Conservation (phyloP, 2,888 invertebrate genomes). For the Drosophila sordidula region DNA sequence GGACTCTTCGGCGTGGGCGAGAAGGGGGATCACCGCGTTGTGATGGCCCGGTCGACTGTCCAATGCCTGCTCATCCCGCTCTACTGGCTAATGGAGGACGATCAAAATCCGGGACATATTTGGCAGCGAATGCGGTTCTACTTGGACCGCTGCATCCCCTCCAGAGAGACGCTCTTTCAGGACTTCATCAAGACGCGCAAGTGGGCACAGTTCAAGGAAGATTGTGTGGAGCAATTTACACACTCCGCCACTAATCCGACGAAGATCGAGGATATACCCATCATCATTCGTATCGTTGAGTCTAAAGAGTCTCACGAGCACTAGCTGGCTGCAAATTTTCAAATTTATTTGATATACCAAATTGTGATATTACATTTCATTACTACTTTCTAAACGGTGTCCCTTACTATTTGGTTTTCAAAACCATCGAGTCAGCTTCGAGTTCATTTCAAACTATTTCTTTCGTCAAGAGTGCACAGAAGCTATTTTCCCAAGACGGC, state of each 20-base stretch:
- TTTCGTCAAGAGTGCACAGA: too few relatives aligned
- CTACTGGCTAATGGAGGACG: constrained; percentile 88
- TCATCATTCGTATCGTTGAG: constrained; percentile 83
- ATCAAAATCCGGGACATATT: constrained; percentile 84
- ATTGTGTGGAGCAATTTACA: constrained; percentile 63
- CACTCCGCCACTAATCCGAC: constrained; percentile 71
- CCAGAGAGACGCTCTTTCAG: constrained; percentile 76
- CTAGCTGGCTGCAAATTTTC: not conserved
- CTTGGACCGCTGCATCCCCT: constrained; percentile 82
- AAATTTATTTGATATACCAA: not conserved
- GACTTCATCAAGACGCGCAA: constrained; percentile 80
- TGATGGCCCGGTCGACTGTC: constrained; percentile 88
- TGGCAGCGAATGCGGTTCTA: constrained; percentile 83
- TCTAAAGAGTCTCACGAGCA: constrained; percentile 20
- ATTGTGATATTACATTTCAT: not conserved
- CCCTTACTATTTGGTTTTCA: not conserved
- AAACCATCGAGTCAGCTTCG: too few relatives aligned
- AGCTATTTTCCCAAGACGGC: too few relatives aligned
- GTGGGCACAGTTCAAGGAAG: constrained; percentile 80
- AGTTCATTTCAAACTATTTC: too few relatives aligned
- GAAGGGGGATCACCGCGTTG: constrained; percentile 88
- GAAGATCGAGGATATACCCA: constrained; percentile 82
- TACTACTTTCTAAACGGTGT: not conserved
- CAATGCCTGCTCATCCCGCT: constrained; percentile 89
- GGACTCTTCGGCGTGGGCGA: constrained; percentile 89